Evolutionary conservation across 2,797 vertebrate species (phyloP), one percentile per base, ranked within the genome.

Genomic region (Limnodromus scolopaceus): DNA sequence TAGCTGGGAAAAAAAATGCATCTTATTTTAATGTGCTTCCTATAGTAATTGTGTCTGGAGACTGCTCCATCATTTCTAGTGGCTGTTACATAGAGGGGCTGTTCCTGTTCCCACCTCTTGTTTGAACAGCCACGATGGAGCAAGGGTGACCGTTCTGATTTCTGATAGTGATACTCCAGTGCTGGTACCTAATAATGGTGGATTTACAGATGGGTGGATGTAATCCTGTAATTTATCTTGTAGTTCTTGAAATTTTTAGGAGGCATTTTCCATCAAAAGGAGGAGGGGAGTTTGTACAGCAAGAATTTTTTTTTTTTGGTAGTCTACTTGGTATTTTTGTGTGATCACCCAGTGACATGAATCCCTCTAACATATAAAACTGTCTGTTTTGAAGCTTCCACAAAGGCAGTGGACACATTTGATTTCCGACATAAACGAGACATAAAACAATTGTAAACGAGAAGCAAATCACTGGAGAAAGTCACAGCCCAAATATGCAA

Each of bases 361-460:
- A 75, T 30, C 11, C 25, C 66, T 85, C 25, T 43, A 72, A 72
- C 25, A 84, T 34, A 53, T 13, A 89, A 71, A 94, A 39, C 30
- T 48, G 38, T 39, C 54, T 65, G 25, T 32, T 91, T 64, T 65
- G 49, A 90, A 75, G 45, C 85, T 84, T 74, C 78, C 55, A 81
- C 34, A 84, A 65, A 92, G 51, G 17, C 24, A 55, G 22, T 74
- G 82, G 63, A 84, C 70, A 79, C 51, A 60, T 94, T 86, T 90
- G 61, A 79, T 93, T 96, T 92, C 69, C 63, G 55, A 82, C 2
- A 1, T 84, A 88, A 96, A 95, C 90, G 63, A 94, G 90, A 93
- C 9, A 2, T 84, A 93, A 94, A 91, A 81, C 72, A 66, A 84
- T 84, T 32, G 63, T 84, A 95, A 87, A 71, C 53, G 85, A 92